Evolutionary conservation across 2,113 vertebrate species (phyloP).

Genomic region (Lophius piscatorius): DNA sequence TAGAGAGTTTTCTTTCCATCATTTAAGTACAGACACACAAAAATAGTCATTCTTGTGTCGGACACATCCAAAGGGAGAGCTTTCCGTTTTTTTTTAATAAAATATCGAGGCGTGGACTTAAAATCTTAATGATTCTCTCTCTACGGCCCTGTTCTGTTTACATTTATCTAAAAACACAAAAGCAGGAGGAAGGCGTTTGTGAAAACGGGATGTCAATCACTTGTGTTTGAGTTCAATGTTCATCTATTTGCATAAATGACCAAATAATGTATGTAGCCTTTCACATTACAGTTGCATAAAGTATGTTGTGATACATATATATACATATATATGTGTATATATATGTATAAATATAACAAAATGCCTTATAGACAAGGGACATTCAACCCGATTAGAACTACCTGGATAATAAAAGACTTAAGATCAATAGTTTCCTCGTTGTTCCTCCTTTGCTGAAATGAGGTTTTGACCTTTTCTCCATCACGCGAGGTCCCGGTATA

Average conservation of each 20-base stretch:
- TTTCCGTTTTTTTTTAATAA: conserved; percentile 39
- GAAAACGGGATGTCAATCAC: conserved; percentile 65
- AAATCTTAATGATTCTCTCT: conserved; percentile 41
- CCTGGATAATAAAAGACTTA: conserved; percentile 69
- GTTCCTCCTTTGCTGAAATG: conserved; percentile 4
- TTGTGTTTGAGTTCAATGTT: conserved; percentile 70
- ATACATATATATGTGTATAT: conserved; percentile 40
- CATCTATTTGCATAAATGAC: conserved; percentile 78
- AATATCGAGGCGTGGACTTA: conserved; percentile 54
- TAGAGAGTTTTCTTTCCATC: conserved; percentile 29
- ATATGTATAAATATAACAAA: conserved; percentile 59
- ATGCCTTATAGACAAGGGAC: conserved; percentile 82
- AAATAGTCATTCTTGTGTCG: conserved; percentile 34
- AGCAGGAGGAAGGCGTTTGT: conserved; percentile 43
- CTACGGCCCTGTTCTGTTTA: conserved; percentile 55
- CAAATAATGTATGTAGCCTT: conserved; percentile 84
- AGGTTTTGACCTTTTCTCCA: no score
- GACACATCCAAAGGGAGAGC: conserved; percentile 32
- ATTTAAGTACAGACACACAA: conserved; percentile 30
- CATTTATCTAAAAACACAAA: conserved; percentile 54
- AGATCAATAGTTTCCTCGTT: conserved; percentile 42
- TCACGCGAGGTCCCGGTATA: no score
- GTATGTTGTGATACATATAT: conserved; percentile 69
- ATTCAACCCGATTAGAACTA: conserved; percentile 79
- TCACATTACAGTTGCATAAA: conserved; percentile 75